Conservation (phyloP, 2,113 vertebrate genomes). For the Neolamprologus kungweensis region DNA sequence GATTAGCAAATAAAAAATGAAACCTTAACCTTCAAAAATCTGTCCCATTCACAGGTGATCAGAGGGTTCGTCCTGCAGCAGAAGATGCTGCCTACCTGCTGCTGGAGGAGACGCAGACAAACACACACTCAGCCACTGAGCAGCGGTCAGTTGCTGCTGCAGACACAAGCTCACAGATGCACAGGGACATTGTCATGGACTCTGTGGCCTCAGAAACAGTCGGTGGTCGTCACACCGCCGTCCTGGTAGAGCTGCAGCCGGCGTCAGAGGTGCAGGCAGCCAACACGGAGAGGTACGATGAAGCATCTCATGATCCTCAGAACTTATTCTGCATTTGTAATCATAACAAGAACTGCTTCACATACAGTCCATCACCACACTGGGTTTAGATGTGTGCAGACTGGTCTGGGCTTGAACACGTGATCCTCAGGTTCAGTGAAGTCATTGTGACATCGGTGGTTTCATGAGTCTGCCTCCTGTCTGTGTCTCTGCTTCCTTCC, state of each 20-base stretch:
- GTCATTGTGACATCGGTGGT: not conserved
- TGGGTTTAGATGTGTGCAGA: not conserved
- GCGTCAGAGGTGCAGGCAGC: slow-evolving; percentile 68
- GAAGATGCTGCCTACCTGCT: slow-evolving; percentile 45
- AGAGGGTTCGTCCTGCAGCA: not conserved
- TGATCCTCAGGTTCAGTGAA: not conserved
- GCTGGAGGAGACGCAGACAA: slow-evolving; percentile 34
- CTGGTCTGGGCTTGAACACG: not conserved
- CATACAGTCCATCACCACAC: not conserved
- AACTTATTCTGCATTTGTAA: not conserved
- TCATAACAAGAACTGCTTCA: not conserved
- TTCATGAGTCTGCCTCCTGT: not conserved
- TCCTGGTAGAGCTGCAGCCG: slow-evolving; percentile 46
- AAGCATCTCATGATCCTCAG: rapidly evolving
- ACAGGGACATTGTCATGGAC: not conserved
- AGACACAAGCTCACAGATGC: not conserved
- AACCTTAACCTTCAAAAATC: not conserved
- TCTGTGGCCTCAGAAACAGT: not conserved
- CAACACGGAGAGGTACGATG: slow-evolving; percentile 74
- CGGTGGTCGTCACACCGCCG: not conserved
- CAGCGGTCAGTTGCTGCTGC: not conserved
- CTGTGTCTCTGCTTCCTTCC: not conserved
- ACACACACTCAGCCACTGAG: not conserved
- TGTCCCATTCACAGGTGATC: not conserved
- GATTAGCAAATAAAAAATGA: not conserved